Evolutionary conservation across 2,888 invertebrate genomes (phyloP), one percentile per base, ranked within the genome.

Genomic region (Cheilosia scutellata): DNA sequence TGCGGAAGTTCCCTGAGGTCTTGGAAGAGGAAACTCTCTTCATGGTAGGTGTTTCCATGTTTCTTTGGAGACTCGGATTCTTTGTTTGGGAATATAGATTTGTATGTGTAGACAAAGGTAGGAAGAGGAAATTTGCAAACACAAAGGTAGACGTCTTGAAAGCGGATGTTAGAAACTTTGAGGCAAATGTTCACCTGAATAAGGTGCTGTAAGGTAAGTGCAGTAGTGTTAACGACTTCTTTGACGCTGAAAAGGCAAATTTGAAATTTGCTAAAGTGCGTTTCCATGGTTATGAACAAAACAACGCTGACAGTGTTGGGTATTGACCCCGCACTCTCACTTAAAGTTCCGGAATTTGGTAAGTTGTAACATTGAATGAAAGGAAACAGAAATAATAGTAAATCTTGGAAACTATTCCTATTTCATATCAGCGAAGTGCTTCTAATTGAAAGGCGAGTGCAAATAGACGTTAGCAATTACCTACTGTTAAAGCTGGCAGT

Each of bases 1-100:
- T 44, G 51, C 11, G 31, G 53, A 82, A 77, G 65, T 82, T 71
- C 58, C 65, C 33, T 37, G 20, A 42, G 71, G 16, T 42, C 51
- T 51, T 37, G 5, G 20, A 70, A 42, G 42, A 27, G 33, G 42
- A 70, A 70, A 82, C 51, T 63, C 27, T 51, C n/a, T 57, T 78
- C 7, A 5, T 49, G 60, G 37, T 42, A 57, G 44, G 55, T 75
- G 63, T 58, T 70, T 57, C 57, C 49, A 63, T 57, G 70, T 75
- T 76, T 49, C 75, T 65, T 55, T 57, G 40, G 13, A 20, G 44
- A 57, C 63, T 44, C 33, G 51, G 7, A 44, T 51, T 53, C 66
- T 42, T 40, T 7, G 27, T 68, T 68, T 7, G 40, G 9, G 40
- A 65, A 65, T 33, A 42, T 31, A n/a, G 16, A 44, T 51, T 11